phyloP scores from a whole-genome alignment of 2,797 vertebrate genomes.

The Geotrypetes seraphini region DNA sequence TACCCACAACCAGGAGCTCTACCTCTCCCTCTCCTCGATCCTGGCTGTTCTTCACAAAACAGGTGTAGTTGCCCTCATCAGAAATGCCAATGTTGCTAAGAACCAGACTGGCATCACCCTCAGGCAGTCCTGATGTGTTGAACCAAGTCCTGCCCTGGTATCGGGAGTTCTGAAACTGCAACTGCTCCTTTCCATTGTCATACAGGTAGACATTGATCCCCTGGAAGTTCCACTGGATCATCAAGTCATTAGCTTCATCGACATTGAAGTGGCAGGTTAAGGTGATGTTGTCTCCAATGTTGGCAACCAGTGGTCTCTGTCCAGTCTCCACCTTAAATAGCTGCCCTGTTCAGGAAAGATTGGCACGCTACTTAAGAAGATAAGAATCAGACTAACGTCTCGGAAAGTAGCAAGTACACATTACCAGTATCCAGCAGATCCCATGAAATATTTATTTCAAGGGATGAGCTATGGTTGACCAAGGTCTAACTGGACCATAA shows the following conservation, averaged over 20 bases:
- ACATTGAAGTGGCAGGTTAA: not conserved
- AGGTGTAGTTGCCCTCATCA: not conserved
- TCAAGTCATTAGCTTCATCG: not conserved
- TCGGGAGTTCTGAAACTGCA: accelerated
- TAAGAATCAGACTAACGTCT: no score
- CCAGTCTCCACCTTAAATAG: not conserved
- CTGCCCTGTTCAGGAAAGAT: not conserved
- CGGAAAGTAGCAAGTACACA: no score
- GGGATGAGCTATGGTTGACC: no score
- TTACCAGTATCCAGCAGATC: no score
- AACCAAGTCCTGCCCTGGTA: not conserved
- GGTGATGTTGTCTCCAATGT: not conserved
- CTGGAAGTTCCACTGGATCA: not conserved
- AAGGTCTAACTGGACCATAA: no score
- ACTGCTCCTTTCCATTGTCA: not conserved
- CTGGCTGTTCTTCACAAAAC: not conserved
- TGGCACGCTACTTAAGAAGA: no score
- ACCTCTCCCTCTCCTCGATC: not conserved
- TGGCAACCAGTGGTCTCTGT: not conserved
- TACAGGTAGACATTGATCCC: not conserved
- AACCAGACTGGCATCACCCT: not conserved
- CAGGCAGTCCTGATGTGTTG: not conserved
- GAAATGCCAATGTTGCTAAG: not conserved
- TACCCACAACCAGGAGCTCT: not conserved
- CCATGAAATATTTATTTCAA: no score